These are phyloP conservation scores for Aphidius ervi DNA, from an alignment of 1,140 invertebrate species.

Conservation along the genomic window DNA sequence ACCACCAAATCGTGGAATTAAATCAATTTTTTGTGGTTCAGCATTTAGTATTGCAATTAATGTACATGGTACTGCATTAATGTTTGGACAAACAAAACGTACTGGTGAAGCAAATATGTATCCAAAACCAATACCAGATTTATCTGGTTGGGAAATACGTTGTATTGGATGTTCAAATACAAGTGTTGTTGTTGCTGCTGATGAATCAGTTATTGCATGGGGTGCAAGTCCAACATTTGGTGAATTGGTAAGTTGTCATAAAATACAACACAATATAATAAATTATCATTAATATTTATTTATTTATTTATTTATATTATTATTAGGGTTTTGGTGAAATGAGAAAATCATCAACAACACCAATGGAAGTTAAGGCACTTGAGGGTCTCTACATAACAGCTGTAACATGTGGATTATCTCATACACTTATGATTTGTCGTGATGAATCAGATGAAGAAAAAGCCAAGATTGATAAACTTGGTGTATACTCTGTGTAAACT, in stretches of 20 bases:
- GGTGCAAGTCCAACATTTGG: conserved; percentile 88
- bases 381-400: conserved; percentile 76
- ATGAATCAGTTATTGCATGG: conserved; percentile 87
- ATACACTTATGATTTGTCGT: conserved; percentile 71
- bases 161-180: conserved; percentile 75
- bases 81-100: conserved; percentile 89
- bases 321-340: conserved; percentile 80
- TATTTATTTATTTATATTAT: conserved; percentile 13
- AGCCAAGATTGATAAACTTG: conserved; percentile 60
- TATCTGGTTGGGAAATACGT: conserved; percentile 85
- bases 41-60: conserved; percentile 81
- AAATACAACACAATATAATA: background rate
- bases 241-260: conserved; percentile 66
- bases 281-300: conserved; percentile 3
- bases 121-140: conserved; percentile 88
- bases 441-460: conserved; percentile 66
- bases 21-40: conserved; percentile 76
- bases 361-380: conserved; percentile 83
- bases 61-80: conserved; percentile 71
- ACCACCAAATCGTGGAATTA: conserved; percentile 74
- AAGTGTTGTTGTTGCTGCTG: conserved; percentile 82
- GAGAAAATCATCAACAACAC: conserved; percentile 80
- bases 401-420: conserved; percentile 78
- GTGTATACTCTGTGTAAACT: conserved; percentile 53
- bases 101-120: conserved; percentile 95